Conservation (phyloP, 2,888 invertebrate species). For the Cabera pusaria region DNA sequence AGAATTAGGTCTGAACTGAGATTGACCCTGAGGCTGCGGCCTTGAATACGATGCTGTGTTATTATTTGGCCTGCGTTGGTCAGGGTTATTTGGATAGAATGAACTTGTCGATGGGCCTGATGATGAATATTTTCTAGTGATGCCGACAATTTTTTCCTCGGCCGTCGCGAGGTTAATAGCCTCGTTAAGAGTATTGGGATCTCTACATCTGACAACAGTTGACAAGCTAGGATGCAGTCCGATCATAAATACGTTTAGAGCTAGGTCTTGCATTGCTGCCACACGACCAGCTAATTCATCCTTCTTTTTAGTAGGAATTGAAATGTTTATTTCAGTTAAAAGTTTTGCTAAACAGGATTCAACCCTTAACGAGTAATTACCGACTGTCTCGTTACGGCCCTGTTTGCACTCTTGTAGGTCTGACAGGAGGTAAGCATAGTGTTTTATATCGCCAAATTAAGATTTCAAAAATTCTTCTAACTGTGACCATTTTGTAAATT, state of each 20-base stretch:
- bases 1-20: too few relatives aligned
- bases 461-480: slow-evolving; percentile 25
- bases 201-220: not conserved
- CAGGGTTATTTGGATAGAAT: too few relatives aligned
- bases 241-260: not conserved
- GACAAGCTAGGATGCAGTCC: not conserved
- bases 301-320: not conserved
- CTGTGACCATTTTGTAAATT: slow-evolving; percentile 19
- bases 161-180: too few relatives aligned
- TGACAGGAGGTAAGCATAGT: slow-evolving; percentile 13
- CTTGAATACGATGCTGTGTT: too few relatives aligned
- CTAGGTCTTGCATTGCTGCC: not conserved
- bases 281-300: not conserved
- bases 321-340: not conserved
- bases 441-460: slow-evolving; percentile 26
- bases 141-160: too few relatives aligned
- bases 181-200: not conserved
- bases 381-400: not conserved
- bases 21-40: too few relatives aligned
- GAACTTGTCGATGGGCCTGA: too few relatives aligned
- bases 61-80: too few relatives aligned
- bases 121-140: too few relatives aligned
- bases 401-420: not conserved
- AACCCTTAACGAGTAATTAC: not conserved
- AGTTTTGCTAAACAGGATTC: not conserved